Conservation (phyloP, 2,888 invertebrate species). For the Dascillus cervinus region DNA sequence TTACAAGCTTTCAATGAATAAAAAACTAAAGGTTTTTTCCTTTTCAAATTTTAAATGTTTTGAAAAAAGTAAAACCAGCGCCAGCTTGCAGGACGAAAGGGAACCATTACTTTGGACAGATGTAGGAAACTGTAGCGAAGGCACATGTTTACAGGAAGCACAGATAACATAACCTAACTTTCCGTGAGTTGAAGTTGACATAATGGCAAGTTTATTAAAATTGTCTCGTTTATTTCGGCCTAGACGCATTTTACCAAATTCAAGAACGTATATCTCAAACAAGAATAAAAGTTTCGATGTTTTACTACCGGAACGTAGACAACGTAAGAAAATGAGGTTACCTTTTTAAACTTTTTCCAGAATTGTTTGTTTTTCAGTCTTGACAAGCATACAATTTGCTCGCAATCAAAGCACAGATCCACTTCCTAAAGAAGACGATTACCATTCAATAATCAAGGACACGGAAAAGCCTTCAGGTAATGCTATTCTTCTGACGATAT, state of each 20-base stretch:
- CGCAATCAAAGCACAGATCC: slow-evolving; percentile 18
- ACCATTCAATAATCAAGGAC: slow-evolving; percentile 54
- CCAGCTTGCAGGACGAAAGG: too few species aligned
- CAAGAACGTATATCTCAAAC: too few species aligned
- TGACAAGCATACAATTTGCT: slow-evolving; percentile 4
- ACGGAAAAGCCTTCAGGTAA: slow-evolving; percentile 52
- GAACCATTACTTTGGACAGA: too few species aligned
- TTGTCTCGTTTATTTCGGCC: slow-evolving; percentile 17
- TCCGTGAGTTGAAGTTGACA: slow-evolving; percentile 4
- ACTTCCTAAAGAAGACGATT: slow-evolving; percentile 39
- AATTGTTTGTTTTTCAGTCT: not conserved
- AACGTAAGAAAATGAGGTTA: slow-evolving; percentile 5
- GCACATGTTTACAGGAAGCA: too few species aligned
- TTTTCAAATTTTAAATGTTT: too few species aligned
- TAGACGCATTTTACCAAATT: too few species aligned
- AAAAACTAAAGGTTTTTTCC: too few species aligned
- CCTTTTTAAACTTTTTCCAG: slow-evolving; percentile 1
- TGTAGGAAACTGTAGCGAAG: too few species aligned
- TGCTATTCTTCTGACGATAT: not conserved
- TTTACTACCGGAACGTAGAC: slow-evolving; percentile 1
- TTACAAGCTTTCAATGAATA: too few species aligned
- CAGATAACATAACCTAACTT: too few species aligned
- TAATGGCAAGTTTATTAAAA: slow-evolving; percentile 23
- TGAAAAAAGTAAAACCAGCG: too few species aligned
- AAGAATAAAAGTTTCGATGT: too few species aligned